A percentile compares a stretch with the other conserved stretches of the same genome.
phyloP scores from a whole-genome alignment of 2,888 invertebrate genomes.

The Antheraea assamensis region DNA sequence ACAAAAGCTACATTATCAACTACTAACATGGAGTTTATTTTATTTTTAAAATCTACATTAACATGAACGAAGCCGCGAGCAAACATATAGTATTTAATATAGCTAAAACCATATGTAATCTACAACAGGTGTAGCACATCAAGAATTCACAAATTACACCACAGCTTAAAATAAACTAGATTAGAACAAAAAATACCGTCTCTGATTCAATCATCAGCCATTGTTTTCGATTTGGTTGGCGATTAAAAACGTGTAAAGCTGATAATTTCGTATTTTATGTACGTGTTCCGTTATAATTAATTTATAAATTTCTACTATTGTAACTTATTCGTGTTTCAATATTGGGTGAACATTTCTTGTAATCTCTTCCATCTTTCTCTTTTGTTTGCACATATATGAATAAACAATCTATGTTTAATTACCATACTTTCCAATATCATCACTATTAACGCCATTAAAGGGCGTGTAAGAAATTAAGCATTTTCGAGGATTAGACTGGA shows the following conservation, averaged over 20 bases:
- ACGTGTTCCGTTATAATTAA: neutral
- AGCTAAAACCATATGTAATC: neutral
- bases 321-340: neutral
- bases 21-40: neutral
- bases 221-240: slow-evolving; percentile 26
- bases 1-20: too few species aligned
- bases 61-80: neutral
- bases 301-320: neutral
- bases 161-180: slow-evolving; percentile 22
- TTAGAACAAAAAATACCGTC: slow-evolving; percentile 21
- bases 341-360: neutral
- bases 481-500: too few species aligned
- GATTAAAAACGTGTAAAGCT: slow-evolving; percentile 14
- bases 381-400: neutral
- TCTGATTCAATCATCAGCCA: slow-evolving; percentile 29
- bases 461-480: too few species aligned
- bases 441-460: too few species aligned
- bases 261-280: slow-evolving; percentile 1
- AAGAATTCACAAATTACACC: slow-evolving; percentile 11
- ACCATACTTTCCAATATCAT: neutral
- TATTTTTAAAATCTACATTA: neutral
- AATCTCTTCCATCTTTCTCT: neutral
- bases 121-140: slow-evolving; percentile 1
- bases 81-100: neutral
- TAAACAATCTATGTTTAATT: neutral